These are phyloP conservation scores for Atherinomorus stipes DNA, from an alignment of 2,113 vertebrate genomes.

Conservation along the genomic window DNA sequence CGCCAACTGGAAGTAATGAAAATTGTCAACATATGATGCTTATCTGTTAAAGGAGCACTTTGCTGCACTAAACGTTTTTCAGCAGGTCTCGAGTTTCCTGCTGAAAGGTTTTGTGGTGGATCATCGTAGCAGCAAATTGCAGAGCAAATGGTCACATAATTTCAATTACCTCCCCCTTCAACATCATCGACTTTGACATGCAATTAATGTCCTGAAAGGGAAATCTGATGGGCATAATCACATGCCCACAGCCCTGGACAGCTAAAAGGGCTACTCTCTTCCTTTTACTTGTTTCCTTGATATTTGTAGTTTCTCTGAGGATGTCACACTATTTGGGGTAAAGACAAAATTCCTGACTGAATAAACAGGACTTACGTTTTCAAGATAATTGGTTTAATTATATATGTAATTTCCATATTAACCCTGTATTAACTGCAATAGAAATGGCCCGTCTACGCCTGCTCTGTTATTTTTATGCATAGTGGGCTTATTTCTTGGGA, in stretches of 20 bases:
- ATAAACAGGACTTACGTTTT: too few relatives aligned
- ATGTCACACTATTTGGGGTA: constrained; percentile 42
- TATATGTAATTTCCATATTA: background rate
- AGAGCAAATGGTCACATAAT: constrained; percentile 80
- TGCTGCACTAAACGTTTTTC: constrained; percentile 71
- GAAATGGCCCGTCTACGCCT: too few relatives aligned
- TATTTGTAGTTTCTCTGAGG: constrained; percentile 29
- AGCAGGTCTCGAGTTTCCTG: constrained; percentile 70
- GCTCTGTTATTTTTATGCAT: too few relatives aligned
- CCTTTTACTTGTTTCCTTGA: constrained; percentile 11
- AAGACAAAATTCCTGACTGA: background rate
- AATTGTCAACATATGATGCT: constrained; percentile 83
- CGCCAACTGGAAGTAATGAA: constrained; percentile 81
- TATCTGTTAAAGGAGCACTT: constrained; percentile 79
- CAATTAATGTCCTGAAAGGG: constrained; percentile 74
- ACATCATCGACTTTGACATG: constrained; percentile 77
- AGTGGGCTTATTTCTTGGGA: too few relatives aligned
- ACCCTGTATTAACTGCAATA: too few relatives aligned
- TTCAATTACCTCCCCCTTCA: constrained; percentile 75
- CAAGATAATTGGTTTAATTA: constrained; percentile 12
- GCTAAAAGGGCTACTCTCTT: constrained; percentile 9
- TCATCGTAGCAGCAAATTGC: constrained; percentile 82
- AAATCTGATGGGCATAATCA: constrained; percentile 53
- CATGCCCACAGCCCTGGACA: constrained; percentile 26
- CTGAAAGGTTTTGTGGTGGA: constrained; percentile 73